Percentiles rank a stretch among this genome's conserved stretches.
Evolutionary conservation across 1,140 invertebrate species (phyloP).

Genomic region (Lepidurus couesii): DNA sequence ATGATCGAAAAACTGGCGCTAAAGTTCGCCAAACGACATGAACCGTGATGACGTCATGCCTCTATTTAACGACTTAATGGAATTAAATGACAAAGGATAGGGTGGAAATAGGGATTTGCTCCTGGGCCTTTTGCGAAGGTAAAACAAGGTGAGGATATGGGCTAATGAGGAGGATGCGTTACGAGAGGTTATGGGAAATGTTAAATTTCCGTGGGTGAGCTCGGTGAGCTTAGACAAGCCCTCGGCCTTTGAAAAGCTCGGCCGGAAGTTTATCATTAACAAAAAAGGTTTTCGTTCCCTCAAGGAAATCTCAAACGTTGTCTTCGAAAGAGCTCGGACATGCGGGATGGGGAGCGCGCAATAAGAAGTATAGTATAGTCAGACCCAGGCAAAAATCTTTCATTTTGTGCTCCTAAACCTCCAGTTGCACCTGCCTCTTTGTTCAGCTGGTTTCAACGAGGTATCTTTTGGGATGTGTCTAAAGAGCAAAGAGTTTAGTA

Average conservation of each 20-base stretch:
- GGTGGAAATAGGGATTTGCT: too few relatives aligned
- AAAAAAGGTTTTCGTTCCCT: neutral
- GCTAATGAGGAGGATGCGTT: slow-evolving; percentile 8
- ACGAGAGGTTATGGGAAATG: slow-evolving; percentile 3
- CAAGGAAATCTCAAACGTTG: neutral
- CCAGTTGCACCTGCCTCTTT: slow-evolving; percentile 7
- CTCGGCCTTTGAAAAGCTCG: neutral
- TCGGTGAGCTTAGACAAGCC: neutral
- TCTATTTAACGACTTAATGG: too few relatives aligned
- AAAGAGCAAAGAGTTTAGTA: neutral
- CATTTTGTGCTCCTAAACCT: neutral
- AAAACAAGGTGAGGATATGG: neutral
- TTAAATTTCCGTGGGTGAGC: neutral
- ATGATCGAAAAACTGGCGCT: too few relatives aligned
- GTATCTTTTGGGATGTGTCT: neutral
- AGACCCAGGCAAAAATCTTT: neutral
- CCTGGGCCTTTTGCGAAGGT: neutral
- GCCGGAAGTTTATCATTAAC: slow-evolving; percentile 10
- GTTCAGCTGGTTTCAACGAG: neutral
- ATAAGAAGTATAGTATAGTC: neutral
- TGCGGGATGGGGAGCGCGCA: neutral
- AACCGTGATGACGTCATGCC: too few relatives aligned
- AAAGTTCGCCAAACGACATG: too few relatives aligned
- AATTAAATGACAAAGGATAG: too few relatives aligned
- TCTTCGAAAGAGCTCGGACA: neutral